A percentile compares a stretch with the other conserved stretches of the same genome.
phyloP scores from a whole-genome alignment of 1,140 invertebrate genomes.

The Platyscapa corneri region DNA sequence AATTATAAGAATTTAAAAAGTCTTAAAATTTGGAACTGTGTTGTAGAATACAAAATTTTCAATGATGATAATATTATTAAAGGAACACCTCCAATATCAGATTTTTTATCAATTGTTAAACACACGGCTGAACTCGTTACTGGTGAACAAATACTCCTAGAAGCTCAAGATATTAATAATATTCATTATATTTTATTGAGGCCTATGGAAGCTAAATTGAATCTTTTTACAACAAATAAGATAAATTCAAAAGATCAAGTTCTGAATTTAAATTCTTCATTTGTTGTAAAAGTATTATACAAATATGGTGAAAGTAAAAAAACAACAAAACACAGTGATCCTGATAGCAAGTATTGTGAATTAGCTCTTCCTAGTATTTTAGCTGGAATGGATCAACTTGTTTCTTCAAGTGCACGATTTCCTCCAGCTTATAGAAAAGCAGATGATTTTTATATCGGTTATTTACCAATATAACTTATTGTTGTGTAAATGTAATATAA shows the following conservation, averaged over 20 bases:
- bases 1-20: slow-evolving; percentile 53
- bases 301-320: slow-evolving; percentile 63
- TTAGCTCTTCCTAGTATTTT: slow-evolving; percentile 62
- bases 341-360: slow-evolving; percentile 62
- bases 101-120: slow-evolving; percentile 67
- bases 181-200: slow-evolving; percentile 65
- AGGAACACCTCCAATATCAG: slow-evolving; percentile 59
- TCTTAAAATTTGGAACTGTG: slow-evolving; percentile 69
- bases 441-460: slow-evolving; percentile 64
- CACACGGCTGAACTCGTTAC: slow-evolving; percentile 56
- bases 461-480: slow-evolving; percentile 57
- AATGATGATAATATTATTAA: slow-evolving; percentile 39
- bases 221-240: slow-evolving; percentile 61
- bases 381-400: slow-evolving; percentile 66
- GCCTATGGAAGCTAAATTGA: slow-evolving; percentile 66
- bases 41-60: slow-evolving; percentile 58
- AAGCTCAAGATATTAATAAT: slow-evolving; percentile 59
- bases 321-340: slow-evolving; percentile 52
- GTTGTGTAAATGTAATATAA: slow-evolving; percentile 18
- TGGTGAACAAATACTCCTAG: slow-evolving; percentile 64
- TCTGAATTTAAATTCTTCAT: slow-evolving; percentile 57
- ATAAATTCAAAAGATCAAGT: slow-evolving; percentile 46
- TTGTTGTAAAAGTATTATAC: slow-evolving; percentile 67
- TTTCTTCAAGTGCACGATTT: slow-evolving; percentile 63
- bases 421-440: slow-evolving; percentile 64